Conservation (phyloP, 1,140 invertebrate species). For the Aricia agestis region DNA sequence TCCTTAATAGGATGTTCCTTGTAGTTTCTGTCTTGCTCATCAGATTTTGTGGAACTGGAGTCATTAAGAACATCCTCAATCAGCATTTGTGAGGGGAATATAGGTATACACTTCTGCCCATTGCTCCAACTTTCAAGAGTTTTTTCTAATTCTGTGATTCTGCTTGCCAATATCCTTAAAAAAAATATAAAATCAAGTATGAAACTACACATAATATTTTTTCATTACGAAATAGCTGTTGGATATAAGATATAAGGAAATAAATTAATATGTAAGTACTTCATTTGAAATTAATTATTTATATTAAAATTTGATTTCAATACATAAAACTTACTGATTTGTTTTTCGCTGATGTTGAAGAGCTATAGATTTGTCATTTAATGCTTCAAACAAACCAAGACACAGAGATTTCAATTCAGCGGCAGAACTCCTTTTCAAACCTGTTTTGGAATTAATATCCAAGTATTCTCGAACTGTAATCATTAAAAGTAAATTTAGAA, state of each 20-base stretch:
- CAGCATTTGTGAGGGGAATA: slow-evolving; percentile 72
- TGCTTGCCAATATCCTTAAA: slow-evolving; percentile 68
- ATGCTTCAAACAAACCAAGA: slow-evolving; percentile 85
- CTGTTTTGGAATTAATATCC: slow-evolving; percentile 78
- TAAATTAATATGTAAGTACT: no score
- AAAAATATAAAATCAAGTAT: slow-evolving; percentile 22
- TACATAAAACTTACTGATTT: slow-evolving; percentile 68
- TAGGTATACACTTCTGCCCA: slow-evolving; percentile 63
- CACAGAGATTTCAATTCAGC: slow-evolving; percentile 86
- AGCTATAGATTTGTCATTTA: slow-evolving; percentile 90
- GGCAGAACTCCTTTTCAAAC: slow-evolving; percentile 82
- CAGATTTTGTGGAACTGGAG: slow-evolving; percentile 54
- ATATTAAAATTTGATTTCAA: no score
- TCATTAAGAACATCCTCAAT: slow-evolving; percentile 64
- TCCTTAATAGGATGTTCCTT: slow-evolving; percentile 26
- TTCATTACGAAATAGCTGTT: no score
- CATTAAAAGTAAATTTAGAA: slow-evolving; percentile 25
- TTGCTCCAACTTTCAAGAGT: slow-evolving; percentile 69
- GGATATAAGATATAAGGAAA: no score
- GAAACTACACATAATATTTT: not conserved
- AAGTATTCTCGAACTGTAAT: slow-evolving; percentile 81
- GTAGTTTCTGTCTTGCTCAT: slow-evolving; percentile 46
- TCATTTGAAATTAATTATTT: no score
- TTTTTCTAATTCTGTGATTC: slow-evolving; percentile 70
- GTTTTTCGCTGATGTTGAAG: slow-evolving; percentile 90